These are phyloP conservation scores for Acanthacorydalis orientalis DNA, from an alignment of 2,888 invertebrate genomes.

Conservation along the genomic window DNA sequence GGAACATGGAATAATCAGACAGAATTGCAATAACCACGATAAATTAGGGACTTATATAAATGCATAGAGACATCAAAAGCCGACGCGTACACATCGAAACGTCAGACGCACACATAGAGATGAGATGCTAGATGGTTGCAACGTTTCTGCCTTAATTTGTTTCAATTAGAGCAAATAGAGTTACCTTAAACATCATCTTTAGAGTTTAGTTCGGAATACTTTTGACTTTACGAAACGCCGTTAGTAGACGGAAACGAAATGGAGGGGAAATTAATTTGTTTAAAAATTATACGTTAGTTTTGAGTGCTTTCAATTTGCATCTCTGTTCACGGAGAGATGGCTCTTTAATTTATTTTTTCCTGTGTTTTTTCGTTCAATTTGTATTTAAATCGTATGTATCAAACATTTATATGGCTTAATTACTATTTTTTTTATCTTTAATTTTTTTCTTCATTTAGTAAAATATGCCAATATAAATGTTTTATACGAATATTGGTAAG, in stretches of 20 bases:
- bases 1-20: slow-evolving; percentile 23
- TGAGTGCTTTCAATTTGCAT: background rate
- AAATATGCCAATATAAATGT: too few relatives aligned
- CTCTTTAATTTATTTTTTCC: too few relatives aligned
- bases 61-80: slow-evolving; percentile 15
- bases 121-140: slow-evolving; percentile 10
- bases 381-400: too few relatives aligned
- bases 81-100: too few relatives aligned
- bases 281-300: background rate
- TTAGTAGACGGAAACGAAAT: too few relatives aligned
- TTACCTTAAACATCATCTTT: slow-evolving; percentile 20
- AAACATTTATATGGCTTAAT: too few relatives aligned
- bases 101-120: too few relatives aligned
- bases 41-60: slow-evolving; percentile 14
- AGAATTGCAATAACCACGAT: slow-evolving; percentile 13
- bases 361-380: too few relatives aligned
- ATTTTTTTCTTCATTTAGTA: too few relatives aligned
- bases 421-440: too few relatives aligned
- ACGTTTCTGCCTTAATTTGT: slow-evolving; percentile 19
- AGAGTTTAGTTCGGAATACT: slow-evolving; percentile 9
- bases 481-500: too few relatives aligned
- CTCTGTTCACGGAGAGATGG: too few relatives aligned
- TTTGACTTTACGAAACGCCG: background rate
- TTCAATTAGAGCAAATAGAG: slow-evolving; percentile 24
- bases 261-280: background rate